Evolutionary conservation across 1,140 invertebrate species (phyloP), one percentile per base, ranked within the genome.

Genomic region (Stegodyphus mimosarum): DNA sequence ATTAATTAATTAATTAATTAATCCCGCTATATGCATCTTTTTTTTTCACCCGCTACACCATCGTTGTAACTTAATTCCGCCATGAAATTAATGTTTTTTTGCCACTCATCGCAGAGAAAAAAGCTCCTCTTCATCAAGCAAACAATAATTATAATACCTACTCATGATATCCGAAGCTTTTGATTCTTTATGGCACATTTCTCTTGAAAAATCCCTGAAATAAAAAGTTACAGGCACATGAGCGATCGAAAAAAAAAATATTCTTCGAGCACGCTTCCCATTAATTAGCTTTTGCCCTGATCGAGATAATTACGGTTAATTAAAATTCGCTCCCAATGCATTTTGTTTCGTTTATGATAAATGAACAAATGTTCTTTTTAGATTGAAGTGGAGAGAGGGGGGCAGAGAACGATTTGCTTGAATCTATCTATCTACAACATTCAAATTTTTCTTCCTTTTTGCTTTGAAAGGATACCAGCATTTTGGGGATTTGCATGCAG

Each of bases 1-100:
- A 84, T 84, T 84, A 84, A 84, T 84, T 84, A 84, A 84, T 84
- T 84, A 84, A 84, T 84, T 84, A 84, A 84, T 84, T 84, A 84
- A 84, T 69, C 81, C 73, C 66, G 72, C 63, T 69, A 84, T 69
- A 84, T 84, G 81, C 81, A 76, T 55, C 55, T 13, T 67, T 83
- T 84, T 84, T 84, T 33, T 33, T 33, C 33, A 15, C 13, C 72
- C 51, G 63, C 80, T 75, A 75, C 64, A 75, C 60, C 81, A 76
- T 75, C 81, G 64, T 76, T 84, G 81, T 84, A 84, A 84, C 81
- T 84, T 84, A 84, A 84, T 84, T 84, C 81, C 81, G 63, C 81
- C 81, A 84, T 84, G 49, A 84, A 84, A 84, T 84, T 84, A 84
- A 76, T 69, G 60, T 84, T 75, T 76, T 76, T 84, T 84, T 69